These are phyloP conservation scores for Schrankia costaestrigalis DNA, from an alignment of 2,888 invertebrate species.

Conservation along the genomic window DNA sequence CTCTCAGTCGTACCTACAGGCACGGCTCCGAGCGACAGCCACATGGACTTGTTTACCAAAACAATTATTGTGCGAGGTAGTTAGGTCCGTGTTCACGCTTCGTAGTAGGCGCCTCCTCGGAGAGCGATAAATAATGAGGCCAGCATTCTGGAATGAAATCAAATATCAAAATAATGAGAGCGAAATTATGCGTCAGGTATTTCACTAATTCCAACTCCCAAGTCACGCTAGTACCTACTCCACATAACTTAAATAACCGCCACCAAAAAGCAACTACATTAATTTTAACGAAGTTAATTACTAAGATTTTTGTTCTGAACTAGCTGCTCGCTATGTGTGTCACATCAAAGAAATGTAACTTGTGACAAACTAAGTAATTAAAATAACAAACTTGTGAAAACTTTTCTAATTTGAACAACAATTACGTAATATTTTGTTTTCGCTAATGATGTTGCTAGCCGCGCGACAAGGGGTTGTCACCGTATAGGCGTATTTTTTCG, in stretches of 20 bases:
- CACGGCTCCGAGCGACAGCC: slow-evolving; percentile 10
- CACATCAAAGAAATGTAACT: slow-evolving; percentile 9
- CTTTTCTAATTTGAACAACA: slow-evolving; percentile 1
- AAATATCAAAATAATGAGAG: slow-evolving; percentile 31
- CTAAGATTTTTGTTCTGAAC: slow-evolving; percentile 22
- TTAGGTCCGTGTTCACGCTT: no score
- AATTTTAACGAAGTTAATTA: slow-evolving; percentile 21
- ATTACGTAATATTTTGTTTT: neutral
- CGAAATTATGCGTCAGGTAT: slow-evolving; percentile 22
- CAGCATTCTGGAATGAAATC: slow-evolving; percentile 22
- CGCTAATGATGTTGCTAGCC: neutral
- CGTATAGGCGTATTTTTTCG: slow-evolving; percentile 73
- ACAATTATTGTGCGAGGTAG: no score
- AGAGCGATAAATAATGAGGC: slow-evolving; percentile 18
- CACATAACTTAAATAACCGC: slow-evolving; percentile 30
- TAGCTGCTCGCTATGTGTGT: slow-evolving; percentile 12
- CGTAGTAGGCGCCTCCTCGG: no score
- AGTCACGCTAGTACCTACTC: slow-evolving; percentile 34
- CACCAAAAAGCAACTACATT: slow-evolving; percentile 21
- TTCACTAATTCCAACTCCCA: slow-evolving; percentile 18
- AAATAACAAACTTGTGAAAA: slow-evolving; percentile 1
- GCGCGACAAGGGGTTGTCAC: slow-evolving; percentile 16
- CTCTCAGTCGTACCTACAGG: neutral
- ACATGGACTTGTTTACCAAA: slow-evolving; percentile 57
- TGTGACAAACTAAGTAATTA: slow-evolving; percentile 2